Evolutionary conservation across 2,888 invertebrate genomes (phyloP), one percentile per base, ranked within the genome.

Genomic region (Hemistola chrysoprasaria): DNA sequence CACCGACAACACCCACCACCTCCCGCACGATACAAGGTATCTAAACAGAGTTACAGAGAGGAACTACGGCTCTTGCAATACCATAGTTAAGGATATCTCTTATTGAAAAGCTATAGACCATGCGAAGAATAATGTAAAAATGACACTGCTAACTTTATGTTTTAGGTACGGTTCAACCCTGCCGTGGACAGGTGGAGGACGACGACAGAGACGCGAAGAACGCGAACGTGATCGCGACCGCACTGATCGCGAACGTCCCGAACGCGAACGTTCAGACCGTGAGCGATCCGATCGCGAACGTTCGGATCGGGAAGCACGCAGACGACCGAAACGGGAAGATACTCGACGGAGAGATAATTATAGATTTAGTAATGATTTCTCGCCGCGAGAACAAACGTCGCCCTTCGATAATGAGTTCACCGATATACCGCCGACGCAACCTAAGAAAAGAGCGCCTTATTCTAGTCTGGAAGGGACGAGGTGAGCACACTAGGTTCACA

Each of bases 361-460:
- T 11, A 69, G 81, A 25, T 92, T 92, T 68, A 92, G 92, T 8
- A 91, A 90, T 55, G 93, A 93, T 64, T 93, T 93, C 68, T 90
- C 91, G 0, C 91, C 91, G 11, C 71, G 90, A 7, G 88, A 87
- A 4, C 90, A 87, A 36, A 72, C 79, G 11, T 91, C 91, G 27
- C 92, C 92, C 0, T 92, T 92, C 62, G 92, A 92, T 43, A 90
- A 91, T 47, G 92, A 92, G 48, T 91, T 91, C 56, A 85, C 89
- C 0, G 91, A 90, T 25, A 72, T 79, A 4, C 77, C 90, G 5
- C 77, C 90, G 0, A 47, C 86, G 43, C 63, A 57, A 49, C 40
- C 64, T 59, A 85, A 81, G 70, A 87, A 85, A 50, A 62, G 82
- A 3, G 65, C 74, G 39, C 74, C 82, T 0, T 90, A 90, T 39